These are phyloP conservation scores for Temnothorax nylanderi DNA, from an alignment of 1,140 invertebrate species.

Conservation along the genomic window DNA sequence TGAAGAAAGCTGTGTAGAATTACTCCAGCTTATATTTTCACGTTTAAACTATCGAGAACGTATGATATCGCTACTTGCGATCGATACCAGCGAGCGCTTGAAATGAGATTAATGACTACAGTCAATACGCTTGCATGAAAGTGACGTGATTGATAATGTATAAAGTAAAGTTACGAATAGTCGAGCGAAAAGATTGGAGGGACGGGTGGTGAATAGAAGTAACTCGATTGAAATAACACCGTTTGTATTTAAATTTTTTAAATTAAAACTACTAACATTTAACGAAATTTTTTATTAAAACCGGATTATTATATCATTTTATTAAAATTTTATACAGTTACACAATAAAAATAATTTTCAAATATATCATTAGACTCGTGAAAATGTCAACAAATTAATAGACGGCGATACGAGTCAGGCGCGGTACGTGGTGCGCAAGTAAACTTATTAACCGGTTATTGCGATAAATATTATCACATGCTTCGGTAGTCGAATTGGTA, in stretches of 20 bases:
- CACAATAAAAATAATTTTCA: not conserved
- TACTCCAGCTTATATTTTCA: constrained; percentile 6
- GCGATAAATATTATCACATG: too few species aligned
- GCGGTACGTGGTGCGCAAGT: too few species aligned
- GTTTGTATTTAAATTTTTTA: not conserved
- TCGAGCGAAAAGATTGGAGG: constrained; percentile 1
- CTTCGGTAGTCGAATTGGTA: too few species aligned
- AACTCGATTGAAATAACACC: not conserved
- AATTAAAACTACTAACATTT: not conserved
- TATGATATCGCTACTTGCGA: constrained; percentile 43
- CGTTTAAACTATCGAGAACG: constrained; percentile 39
- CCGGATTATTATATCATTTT: too few species aligned
- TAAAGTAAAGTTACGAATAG: constrained; percentile 34
- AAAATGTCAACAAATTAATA: too few species aligned
- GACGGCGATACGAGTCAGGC: too few species aligned
- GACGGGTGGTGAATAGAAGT: not conserved
- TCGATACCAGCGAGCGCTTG: constrained; percentile 28
- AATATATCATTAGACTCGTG: too few species aligned
- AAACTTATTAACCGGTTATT: too few species aligned
- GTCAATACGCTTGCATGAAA: constrained; percentile 51
- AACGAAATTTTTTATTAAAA: not conserved
- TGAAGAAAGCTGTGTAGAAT: not conserved
- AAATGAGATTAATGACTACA: constrained; percentile 56
- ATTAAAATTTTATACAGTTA: not conserved
- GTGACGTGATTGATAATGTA: constrained; percentile 54